Evolutionary conservation across 2,797 vertebrate genomes (phyloP), one percentile per base, ranked within the genome.

Genomic region (Bradypus variegatus): DNA sequence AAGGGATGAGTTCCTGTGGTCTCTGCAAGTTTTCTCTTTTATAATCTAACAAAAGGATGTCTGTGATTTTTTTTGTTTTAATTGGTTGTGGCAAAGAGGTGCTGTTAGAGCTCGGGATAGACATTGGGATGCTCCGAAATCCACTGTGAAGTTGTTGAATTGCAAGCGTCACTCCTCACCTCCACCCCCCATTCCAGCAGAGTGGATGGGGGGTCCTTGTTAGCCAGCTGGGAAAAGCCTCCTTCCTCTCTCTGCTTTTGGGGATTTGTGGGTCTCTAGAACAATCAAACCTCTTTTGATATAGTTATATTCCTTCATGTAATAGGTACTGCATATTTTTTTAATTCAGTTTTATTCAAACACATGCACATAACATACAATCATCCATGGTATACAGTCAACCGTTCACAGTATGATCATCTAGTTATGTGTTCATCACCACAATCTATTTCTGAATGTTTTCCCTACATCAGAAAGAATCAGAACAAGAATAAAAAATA

Each of bases 271-370:
- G 1, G 38, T 93, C 90, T 92, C 64, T 36, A 65, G 81, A 50
- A 64, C 91, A 95, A 96, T 96, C 96, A 96, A 96, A 95, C 89
- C 76, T 93, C 96, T 96, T 94, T 83, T 53, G 70, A 95, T 58
- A 38, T 80, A 82, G 83, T 83, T 95, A 70, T 86, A 79, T 76
- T 97, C 95, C 96, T 95, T 93, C 88, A 93, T 94, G 95, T 92
- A 96, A 95, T 95, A 95, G 95, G 94, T 78, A 86, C 67, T 76
- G 8, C 58, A 69, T 89, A 88, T 72, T 91, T 96, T 94, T 96
- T 96, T n/a, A n/a, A n/a, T n/a, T n/a, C n/a, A n/a, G n/a, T n/a
- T n/a, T n/a, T n/a, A n/a, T n/a, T n/a, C n/a, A n/a, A n/a, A n/a
- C n/a, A n/a, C n/a, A n/a, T n/a, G n/a, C n/a, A n/a, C n/a, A n/a